Conservation (phyloP, 2,888 invertebrate species). For the Cheiracanthium punctorium region DNA sequence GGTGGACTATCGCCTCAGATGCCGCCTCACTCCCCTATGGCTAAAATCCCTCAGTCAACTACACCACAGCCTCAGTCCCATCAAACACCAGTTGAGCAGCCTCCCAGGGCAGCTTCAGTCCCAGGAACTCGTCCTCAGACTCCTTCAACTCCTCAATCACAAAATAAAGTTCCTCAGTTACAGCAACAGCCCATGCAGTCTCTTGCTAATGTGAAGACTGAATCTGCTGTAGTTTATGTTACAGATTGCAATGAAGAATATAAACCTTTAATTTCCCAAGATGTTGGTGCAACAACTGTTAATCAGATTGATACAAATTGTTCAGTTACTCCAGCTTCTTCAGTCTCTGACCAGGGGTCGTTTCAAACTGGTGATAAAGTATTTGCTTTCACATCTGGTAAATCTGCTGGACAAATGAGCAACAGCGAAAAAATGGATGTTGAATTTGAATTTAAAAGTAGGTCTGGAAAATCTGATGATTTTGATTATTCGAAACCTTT, state of each 20-base stretch:
- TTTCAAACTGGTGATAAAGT: conserved; percentile 20
- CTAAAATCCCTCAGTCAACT: conserved; percentile 45
- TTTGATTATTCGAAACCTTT: not conserved
- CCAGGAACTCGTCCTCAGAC: conserved; percentile 68
- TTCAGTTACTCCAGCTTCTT: conserved; percentile 16
- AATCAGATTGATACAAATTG: conserved; percentile 16
- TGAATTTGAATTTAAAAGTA: conserved; percentile 46
- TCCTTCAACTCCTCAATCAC: conserved; percentile 61
- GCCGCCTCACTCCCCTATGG: conserved; percentile 22
- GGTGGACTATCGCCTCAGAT: conserved; percentile 51
- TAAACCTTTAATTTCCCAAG: conserved; percentile 17
- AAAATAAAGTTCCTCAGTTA: conserved; percentile 56
- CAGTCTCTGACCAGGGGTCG: conserved; percentile 10
- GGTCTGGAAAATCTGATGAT: conserved; percentile 12
- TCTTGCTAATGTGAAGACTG: conserved; percentile 64
- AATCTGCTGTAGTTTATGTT: conserved; percentile 19
- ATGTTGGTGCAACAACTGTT: conserved; percentile 1
- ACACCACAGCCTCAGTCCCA: conserved; percentile 67
- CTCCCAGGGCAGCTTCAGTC: conserved; percentile 64
- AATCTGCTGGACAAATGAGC: conserved; percentile 14
- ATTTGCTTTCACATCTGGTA: conserved; percentile 15
- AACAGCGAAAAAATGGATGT: conserved; percentile 49
- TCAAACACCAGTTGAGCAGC: conserved; percentile 59
- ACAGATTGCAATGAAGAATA: conserved; percentile 37
- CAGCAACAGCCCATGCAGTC: conserved; percentile 63